Conservation (phyloP, 2,888 invertebrate genomes). For the Tachina grossa region DNA sequence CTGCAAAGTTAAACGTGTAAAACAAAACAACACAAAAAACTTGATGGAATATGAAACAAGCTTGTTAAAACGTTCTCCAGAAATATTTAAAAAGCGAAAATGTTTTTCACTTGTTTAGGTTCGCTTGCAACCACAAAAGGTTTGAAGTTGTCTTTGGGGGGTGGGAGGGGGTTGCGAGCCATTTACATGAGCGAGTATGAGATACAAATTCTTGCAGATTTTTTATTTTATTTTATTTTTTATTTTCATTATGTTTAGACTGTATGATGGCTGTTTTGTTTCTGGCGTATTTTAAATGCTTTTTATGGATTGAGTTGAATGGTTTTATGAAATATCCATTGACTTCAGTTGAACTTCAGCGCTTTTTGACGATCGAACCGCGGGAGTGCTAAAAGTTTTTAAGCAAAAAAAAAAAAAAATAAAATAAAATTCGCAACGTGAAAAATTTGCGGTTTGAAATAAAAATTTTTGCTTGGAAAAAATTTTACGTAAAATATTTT, state of each 20-base stretch:
- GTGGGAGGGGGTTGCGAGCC: neutral
- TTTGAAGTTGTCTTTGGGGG: conserved; percentile 30
- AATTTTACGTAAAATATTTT: conserved; percentile 62
- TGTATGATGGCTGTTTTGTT: conserved; percentile 48
- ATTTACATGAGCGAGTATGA: conserved; percentile 7
- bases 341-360: conserved; percentile 79
- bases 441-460: conserved; percentile 47
- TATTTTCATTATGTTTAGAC: conserved; percentile 39
- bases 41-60: conserved; percentile 19
- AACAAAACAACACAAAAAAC: conserved; percentile 27
- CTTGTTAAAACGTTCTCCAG: neutral
- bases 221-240: conserved; percentile 36
- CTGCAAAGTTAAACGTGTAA: neutral
- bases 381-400: conserved; percentile 68
- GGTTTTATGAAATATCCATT: conserved; percentile 73
- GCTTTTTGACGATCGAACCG: conserved; percentile 79
- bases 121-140: conserved; percentile 39
- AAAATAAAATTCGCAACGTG: conserved; percentile 52
- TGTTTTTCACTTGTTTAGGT: conserved; percentile 43
- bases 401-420: neutral
- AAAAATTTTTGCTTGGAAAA: conserved; percentile 35
- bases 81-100: neutral
- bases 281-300: conserved; percentile 60
- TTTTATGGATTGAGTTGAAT: conserved; percentile 73
- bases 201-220: conserved; percentile 49